These are phyloP conservation scores for Eulemur macaco DNA, from an alignment of 2,113 vertebrate species.

Conservation along the genomic window DNA sequence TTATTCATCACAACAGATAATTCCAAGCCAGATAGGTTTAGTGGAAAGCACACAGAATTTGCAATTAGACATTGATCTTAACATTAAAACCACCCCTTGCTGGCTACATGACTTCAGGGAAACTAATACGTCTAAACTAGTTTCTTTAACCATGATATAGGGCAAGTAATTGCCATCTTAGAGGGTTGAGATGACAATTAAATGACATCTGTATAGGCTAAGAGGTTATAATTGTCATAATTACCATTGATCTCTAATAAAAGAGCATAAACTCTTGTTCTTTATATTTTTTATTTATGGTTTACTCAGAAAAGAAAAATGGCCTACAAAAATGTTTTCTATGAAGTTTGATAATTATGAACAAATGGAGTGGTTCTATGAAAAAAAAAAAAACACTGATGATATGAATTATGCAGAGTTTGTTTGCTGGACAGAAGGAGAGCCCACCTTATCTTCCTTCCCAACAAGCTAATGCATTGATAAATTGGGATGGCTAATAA, in stretches of 20 bases:
- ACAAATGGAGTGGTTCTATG: background rate
- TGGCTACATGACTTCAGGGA: background rate
- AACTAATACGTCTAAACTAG: background rate
- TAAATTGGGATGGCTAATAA: no score
- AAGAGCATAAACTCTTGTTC: background rate
- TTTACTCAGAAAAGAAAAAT: constrained; percentile 26
- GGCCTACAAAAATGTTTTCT: background rate
- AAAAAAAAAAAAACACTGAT: background rate
- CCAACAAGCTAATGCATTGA: background rate
- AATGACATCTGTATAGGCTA: background rate
- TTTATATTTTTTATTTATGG: background rate
- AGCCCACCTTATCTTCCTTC: background rate
- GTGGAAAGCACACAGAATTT: background rate
- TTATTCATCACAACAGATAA: background rate
- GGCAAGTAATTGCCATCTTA: background rate
- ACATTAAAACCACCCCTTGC: background rate
- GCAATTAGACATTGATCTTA: constrained; percentile 14
- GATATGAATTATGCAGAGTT: background rate
- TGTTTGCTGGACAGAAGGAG: background rate
- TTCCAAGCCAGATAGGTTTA: background rate
- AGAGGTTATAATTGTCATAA: background rate
- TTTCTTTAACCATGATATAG: constrained; percentile 31
- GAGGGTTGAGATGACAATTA: background rate
- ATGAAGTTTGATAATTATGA: background rate
- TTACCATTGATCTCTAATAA: background rate